These are phyloP conservation scores for Xiphias gladius DNA, from an alignment of 2,113 vertebrate species.

Conservation along the genomic window DNA sequence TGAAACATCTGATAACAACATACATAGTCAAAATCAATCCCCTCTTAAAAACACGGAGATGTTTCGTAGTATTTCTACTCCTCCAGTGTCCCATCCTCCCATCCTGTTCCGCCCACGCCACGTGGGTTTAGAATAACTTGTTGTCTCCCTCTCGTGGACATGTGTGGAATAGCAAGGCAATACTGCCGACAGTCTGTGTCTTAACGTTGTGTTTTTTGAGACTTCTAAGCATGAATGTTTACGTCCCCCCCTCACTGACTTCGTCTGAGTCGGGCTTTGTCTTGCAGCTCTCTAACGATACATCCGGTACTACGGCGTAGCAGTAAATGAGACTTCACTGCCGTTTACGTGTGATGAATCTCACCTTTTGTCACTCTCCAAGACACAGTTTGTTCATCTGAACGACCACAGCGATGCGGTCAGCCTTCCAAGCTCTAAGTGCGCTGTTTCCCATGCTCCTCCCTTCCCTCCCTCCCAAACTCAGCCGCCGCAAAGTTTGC, in stretches of 20 bases:
- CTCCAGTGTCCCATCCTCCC: background rate
- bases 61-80: constrained; percentile 21
- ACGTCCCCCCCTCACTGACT: background rate
- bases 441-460: constrained; percentile 40
- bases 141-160: constrained; percentile 51
- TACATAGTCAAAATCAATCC: background rate
- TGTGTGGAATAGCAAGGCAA: constrained; percentile 17
- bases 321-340: background rate
- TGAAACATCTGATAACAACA: constrained; percentile 5
- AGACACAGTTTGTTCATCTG: background rate
- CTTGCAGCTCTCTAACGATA: constrained; percentile 20
- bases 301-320: background rate
- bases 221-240: constrained; percentile 30
- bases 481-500: constrained; percentile 84
- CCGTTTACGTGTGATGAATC: no score
- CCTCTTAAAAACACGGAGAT: background rate
- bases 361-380: background rate
- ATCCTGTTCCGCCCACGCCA: background rate
- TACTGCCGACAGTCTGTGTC: background rate
- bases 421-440: background rate
- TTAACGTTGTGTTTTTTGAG: background rate
- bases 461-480: constrained; percentile 46
- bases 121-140: constrained; percentile 1
- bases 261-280: constrained; percentile 11
- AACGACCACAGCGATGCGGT: background rate